Evolutionary conservation across 2,797 vertebrate species (phyloP).

Genomic region (Rhinogobio ventralis): DNA sequence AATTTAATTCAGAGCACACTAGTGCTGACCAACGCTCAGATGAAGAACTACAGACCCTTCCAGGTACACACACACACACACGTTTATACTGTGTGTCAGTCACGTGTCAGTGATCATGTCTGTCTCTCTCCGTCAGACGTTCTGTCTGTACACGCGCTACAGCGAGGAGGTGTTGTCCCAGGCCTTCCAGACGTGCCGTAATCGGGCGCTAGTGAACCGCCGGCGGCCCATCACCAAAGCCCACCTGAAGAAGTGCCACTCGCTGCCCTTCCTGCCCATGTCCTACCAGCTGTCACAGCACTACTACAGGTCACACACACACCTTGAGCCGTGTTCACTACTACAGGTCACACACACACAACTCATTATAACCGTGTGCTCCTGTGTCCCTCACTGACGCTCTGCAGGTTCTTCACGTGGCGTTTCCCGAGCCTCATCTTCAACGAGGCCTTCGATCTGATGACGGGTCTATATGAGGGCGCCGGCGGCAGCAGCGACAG

Average conservation of each 20-base stretch:
- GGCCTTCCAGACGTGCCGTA: constrained; percentile 88
- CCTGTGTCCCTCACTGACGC: neutral
- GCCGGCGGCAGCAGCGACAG: constrained; percentile 67
- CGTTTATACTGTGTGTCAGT: neutral
- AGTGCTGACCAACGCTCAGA: constrained; percentile 91
- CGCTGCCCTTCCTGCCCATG: constrained; percentile 93
- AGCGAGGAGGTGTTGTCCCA: constrained; percentile 84
- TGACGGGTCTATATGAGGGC: constrained; percentile 74
- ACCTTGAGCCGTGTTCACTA: too few relatives aligned
- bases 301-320: constrained; percentile 85
- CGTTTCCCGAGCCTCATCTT: constrained; percentile 86
- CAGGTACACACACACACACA: constrained; percentile 78
- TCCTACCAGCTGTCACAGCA: constrained; percentile 95
- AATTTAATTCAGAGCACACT: constrained; percentile 96
- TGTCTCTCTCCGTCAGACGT: constrained; percentile 76
- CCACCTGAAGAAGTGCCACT: constrained; percentile 87
- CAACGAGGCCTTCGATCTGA: constrained; percentile 85
- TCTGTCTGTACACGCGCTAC: constrained; percentile 89
- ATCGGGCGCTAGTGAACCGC: constrained; percentile 88
- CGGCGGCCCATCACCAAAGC: constrained; percentile 74
- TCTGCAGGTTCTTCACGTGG: constrained; percentile 88
- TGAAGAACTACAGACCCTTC: constrained; percentile 90
- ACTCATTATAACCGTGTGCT: too few relatives aligned
- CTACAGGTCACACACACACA: too few relatives aligned
- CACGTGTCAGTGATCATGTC: neutral